phyloP scores from a whole-genome alignment of 2,797 vertebrate species.

The Percopsis omiscomaycus region DNA sequence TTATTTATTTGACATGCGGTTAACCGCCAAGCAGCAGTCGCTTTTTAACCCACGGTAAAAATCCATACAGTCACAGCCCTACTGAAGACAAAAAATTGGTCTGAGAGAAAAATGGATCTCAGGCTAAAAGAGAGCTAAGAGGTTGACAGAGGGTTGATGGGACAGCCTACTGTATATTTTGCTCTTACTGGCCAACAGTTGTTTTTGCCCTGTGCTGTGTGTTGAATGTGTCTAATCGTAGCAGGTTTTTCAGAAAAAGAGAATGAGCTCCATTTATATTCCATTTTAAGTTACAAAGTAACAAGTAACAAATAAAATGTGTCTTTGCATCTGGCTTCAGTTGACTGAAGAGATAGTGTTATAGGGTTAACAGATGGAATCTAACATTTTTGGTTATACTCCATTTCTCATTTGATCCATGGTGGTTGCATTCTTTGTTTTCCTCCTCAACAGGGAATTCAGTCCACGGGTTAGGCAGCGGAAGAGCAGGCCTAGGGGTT shows the following conservation, averaged over 20 bases:
- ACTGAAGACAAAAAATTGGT: no score
- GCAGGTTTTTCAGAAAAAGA: neutral
- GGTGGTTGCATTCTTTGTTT: neutral
- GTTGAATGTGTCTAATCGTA: neutral
- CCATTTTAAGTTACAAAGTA: constrained; percentile 27
- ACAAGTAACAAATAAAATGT: constrained; percentile 21
- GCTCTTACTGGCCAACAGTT: neutral
- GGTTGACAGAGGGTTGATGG: no score
- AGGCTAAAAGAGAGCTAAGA: no score
- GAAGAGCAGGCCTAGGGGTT: no score
- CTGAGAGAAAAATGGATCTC: neutral
- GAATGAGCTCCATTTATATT: constrained; percentile 16
- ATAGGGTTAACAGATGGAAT: neutral
- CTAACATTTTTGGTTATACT: neutral
- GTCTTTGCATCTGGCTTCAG: constrained; percentile 26
- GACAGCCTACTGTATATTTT: no score
- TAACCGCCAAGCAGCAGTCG: no score
- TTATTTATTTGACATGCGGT: no score
- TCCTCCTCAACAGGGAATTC: neutral
- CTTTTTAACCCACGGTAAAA: no score
- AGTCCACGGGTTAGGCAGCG: no score
- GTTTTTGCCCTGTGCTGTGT: neutral
- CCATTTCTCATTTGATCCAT: neutral
- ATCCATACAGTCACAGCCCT: no score
- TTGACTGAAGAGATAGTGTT: constrained; percentile 16